Base-by-base conservation (phyloP, 2,888 invertebrate species). In the Mythimna impura region DNA sequence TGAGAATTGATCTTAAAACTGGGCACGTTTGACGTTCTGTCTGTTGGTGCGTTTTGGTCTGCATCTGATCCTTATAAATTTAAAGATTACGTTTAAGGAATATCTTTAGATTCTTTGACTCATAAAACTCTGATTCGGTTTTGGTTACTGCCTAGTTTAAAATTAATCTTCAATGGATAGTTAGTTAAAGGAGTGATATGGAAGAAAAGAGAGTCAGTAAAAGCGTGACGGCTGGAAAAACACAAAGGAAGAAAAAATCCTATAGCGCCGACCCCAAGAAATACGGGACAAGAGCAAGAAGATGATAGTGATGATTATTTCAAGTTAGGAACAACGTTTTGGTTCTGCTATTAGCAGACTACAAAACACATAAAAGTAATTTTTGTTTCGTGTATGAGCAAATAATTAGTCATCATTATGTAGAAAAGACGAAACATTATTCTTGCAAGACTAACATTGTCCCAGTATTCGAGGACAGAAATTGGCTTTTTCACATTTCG, bases 401-500 rank as follows among this genome's bases (percentile, higher is more conserved):
- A 80, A 73, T 62, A 71, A 50, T 72, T 68, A 77, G 36, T 20
- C 54, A 52, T 67, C 7, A 63, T 36, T 36, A 64, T 65, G 55
- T 52, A n/a, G 50, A 66, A 54, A 66, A 69, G 25, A 52, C n/a
- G 52, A 58, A 74, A 70, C 47, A 57, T 64, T 63, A 72, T 47
- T 61, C 63, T 25, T 30, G 63, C 64, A 71, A 80, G 34, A 72
- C 66, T 66, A 76, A 71, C 70, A 61, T 47, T 76, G 58, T 60
- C 66, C 7, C 17, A 73, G 14, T 54, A 68, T 70, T 65, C 62
- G 71, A 67, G 69, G 64, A 61, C 60, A 74, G 76, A 75, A 82
- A 81, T 71, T 72, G 60, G 9, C 50, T 22, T 79, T 84, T 73
- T 65, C 60, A 55, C 47, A 76, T 83, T 78, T 80, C 68, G 71